Percentiles rank a stretch among this genome's conserved stretches.
phyloP scores from a whole-genome alignment of 2,888 invertebrate species.

The Panzeria rudis region DNA sequence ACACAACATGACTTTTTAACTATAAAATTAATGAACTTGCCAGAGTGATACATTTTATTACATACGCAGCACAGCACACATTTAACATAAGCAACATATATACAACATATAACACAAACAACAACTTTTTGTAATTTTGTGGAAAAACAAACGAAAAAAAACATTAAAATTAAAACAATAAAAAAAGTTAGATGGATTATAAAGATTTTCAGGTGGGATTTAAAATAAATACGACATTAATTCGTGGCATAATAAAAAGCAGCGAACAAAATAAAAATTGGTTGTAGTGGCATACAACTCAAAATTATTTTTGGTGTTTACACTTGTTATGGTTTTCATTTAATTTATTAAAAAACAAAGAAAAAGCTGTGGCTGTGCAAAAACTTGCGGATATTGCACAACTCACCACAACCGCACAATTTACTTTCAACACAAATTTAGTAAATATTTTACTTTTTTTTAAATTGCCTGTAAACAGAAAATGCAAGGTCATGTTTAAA shows the following conservation, averaged over 20 bases:
- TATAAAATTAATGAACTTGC: constrained; percentile 63
- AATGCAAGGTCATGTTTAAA: constrained; percentile 58
- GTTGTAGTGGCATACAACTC: constrained; percentile 40
- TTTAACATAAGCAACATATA: not conserved
- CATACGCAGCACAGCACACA: constrained; percentile 31
- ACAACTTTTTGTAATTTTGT: constrained; percentile 15
- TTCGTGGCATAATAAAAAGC: constrained; percentile 20
- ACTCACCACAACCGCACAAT: constrained; percentile 56
- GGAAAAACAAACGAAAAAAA: constrained; percentile 3
- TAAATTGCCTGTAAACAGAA: not conserved
- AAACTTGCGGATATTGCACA: constrained; percentile 69
- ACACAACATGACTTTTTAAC: constrained; percentile 17
- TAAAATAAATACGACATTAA: constrained; percentile 56
- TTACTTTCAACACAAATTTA: constrained; percentile 60
- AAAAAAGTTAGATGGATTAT: constrained; percentile 37
- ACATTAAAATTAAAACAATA: constrained; percentile 19
- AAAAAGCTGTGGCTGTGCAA: constrained; percentile 30
- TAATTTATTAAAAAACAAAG: constrained; percentile 25
- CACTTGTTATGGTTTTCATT: constrained; percentile 70
- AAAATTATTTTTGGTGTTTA: constrained; percentile 56
- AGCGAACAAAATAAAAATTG: constrained; percentile 26
- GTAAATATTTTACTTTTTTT: constrained; percentile 24
- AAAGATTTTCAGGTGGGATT: constrained; percentile 55
- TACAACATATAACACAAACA: not conserved
- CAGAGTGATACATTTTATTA: constrained; percentile 40